Base-by-base conservation (phyloP, 2,797 vertebrate genomes). In the Pipistrellus nathusii region DNA sequence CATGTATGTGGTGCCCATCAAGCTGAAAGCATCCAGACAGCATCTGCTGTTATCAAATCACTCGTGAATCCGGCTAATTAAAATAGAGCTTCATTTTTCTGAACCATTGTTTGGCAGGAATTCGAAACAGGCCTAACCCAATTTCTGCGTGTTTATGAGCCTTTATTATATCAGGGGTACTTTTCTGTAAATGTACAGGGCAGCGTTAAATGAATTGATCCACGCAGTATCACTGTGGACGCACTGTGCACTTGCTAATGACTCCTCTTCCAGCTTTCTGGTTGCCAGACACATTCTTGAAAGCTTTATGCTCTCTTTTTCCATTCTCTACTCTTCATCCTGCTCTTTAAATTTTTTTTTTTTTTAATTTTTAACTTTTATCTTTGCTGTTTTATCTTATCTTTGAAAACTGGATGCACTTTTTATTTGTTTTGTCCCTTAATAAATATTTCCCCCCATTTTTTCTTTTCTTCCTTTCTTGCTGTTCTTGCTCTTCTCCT, bases 121-220 rank as follows among this genome's bases (percentile, higher is more conserved):
- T 99, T 98, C 97, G 99, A 99, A 99, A 99, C 98, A 97, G 96
- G 98, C 98, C 98, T 99, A 99, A 99, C 99, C 98, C 98, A 98
- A 99, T 99, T 99, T 99, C 98, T 98, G 98, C 98, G 98, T 99
- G 99, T 99, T 99, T 99, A 99, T 99, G 99, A 99, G 98, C 98
- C 98, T 99, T 99, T 99, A 99, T 99, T 99, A 99, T 99, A 99
- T 99, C 99, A 99, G 98, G 98, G 99, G 98, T 99, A 99, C 99
- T 99, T 99, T 99, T 99, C 98, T 98, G 98, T 99, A 99, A 99
- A 99, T 99, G 99, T 99, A 99, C 98, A 99, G 99, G 99, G 99
- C 99, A 99, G 99, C 98, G 98, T 98, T 99, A 99, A 99, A 99
- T 99, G 99, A 99, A 99, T 99, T 99, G 99, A 99, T 99, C 99